Conservation (phyloP, 2,113 vertebrate species). For the Scalopus aquaticus region DNA sequence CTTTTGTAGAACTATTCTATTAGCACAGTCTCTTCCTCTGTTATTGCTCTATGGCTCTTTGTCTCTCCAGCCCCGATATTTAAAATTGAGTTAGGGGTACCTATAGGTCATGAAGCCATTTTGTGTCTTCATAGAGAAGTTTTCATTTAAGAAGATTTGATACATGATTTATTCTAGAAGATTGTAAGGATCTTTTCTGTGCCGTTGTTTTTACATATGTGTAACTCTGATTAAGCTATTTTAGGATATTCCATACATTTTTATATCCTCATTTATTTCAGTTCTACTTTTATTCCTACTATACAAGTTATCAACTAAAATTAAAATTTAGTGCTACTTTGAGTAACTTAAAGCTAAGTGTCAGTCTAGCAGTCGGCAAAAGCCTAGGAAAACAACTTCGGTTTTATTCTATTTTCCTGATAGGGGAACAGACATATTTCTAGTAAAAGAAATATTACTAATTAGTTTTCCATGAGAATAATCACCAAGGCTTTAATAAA, state of each 20-base stretch:
- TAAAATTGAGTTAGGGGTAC: background rate
- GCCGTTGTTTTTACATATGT: background rate
- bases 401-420: background rate
- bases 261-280: constrained; percentile 6
- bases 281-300: background rate
- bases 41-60: background rate
- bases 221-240: constrained; percentile 15
- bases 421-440: background rate
- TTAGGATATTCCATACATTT: constrained; percentile 28
- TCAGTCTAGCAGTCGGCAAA: background rate
- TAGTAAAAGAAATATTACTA: background rate
- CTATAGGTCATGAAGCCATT: background rate
- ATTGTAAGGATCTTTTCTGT: background rate
- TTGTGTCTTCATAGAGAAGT: background rate
- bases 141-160: background rate
- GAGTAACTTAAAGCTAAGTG: constrained; percentile 31
- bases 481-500: background rate
- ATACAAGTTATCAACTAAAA: constrained; percentile 28
- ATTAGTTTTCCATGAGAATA: background rate
- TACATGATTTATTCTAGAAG: background rate
- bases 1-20: background rate
- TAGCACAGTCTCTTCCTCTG: background rate
- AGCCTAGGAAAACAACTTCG: constrained; percentile 18
- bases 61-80: background rate
- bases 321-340: constrained; percentile 53